Evolutionary conservation across 1,140 invertebrate species (phyloP), one percentile per base, ranked within the genome.

Genomic region (Drosophila albomicans): DNA sequence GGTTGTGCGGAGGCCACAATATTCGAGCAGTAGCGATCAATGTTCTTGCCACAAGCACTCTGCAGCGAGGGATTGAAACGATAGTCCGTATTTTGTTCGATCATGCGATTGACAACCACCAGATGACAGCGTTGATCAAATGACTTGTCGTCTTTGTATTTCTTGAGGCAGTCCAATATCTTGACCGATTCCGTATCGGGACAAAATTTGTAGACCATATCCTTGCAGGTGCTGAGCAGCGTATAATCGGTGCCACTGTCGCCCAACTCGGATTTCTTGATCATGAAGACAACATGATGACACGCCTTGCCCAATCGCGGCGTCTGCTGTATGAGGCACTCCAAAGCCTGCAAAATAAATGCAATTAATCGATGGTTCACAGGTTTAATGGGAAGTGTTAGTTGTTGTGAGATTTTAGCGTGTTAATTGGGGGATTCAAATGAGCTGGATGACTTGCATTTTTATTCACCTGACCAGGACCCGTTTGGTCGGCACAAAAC

Each of bases 21-120:
- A 64, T 91, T 75, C 1, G 92, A 93, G 58, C 97, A 98, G 86
- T 95, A 96, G 86, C 95, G 95, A 75, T 93, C 93, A n/a, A 95
- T 95, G 84, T 98, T 97, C 72, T 93, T 84, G 35, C 94, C 93
- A 88, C 98, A 99, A 4, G 95, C 94, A 70, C 95, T 95, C 91
- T 97, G 96, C 13, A 88, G 93, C 5, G 95, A 94, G 11, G 97
- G 97, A 94, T 99, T 99, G 52, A 99, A 96, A 77, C 98, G 95
- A 84, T 97, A 97, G 93, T 99, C 98, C 49, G 95, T 95, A 92
- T 97, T 98, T 93, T 98, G 97, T 92, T 98, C 97, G 63, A 98
- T 96, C 95, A 99, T 96, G 91, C 99, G 94, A 92, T 96, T 96
- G 6, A 97, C 94, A 2, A 99, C 96, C 10, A 99, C 94, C 57